These are phyloP conservation scores for Palythoa heliodiscus DNA, from an alignment of 92 coral and sea anemone genomes.

Conservation along the genomic window DNA sequence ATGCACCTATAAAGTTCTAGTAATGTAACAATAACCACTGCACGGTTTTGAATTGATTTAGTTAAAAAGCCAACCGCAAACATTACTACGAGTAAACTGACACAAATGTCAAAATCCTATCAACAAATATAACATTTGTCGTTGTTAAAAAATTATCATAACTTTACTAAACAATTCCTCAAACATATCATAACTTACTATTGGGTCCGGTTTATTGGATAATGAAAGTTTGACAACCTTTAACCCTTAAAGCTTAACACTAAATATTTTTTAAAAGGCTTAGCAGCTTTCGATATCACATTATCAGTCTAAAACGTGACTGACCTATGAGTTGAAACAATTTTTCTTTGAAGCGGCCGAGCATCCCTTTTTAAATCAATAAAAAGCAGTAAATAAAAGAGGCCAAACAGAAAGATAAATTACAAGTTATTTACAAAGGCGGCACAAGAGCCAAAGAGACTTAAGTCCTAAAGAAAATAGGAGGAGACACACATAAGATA, in stretches of 20 bases:
- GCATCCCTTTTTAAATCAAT: background rate
- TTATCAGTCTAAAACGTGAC: background rate
- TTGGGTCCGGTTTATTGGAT: background rate
- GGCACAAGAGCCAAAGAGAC: background rate
- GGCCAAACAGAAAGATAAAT: background rate
- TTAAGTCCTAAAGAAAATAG: background rate
- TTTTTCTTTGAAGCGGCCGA: conserved; percentile 4
- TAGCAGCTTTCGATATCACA: background rate
- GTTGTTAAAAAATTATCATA: background rate
- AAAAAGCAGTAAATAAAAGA: conserved; percentile 7
- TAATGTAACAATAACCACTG: background rate
- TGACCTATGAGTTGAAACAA: background rate
- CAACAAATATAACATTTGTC: background rate
- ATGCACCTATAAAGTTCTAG: background rate
- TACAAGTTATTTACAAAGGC: conserved; percentile 30
- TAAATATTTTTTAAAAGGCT: background rate
- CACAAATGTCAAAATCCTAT: background rate
- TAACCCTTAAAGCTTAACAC: background rate
- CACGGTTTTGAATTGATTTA: background rate
- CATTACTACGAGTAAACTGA: background rate
- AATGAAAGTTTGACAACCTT: background rate
- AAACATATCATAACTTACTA: background rate
- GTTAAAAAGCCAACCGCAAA: background rate
- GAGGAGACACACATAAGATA: background rate
- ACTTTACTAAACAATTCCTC: background rate